Evolutionary conservation across 2,113 vertebrate species (phyloP).

Genomic region (Ammodytes dubius): DNA sequence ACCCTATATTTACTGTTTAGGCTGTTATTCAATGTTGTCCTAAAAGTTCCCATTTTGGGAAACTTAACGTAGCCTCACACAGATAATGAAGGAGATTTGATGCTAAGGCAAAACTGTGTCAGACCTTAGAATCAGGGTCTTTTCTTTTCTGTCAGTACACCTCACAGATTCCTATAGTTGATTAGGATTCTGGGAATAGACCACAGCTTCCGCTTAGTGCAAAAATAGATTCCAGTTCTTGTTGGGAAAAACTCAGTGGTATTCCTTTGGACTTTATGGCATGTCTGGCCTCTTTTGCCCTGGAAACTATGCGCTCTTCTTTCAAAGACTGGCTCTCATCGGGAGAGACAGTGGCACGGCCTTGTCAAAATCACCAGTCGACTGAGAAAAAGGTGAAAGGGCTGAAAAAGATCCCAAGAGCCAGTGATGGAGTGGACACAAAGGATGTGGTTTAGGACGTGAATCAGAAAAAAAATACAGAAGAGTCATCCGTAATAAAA

Average conservation of each 20-base stretch:
- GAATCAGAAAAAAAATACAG: slow-evolving; percentile 20
- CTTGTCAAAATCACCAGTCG: slow-evolving; percentile 77
- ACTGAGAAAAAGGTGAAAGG: slow-evolving; percentile 77
- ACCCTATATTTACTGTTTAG: neutral
- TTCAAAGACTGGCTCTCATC: slow-evolving; percentile 76
- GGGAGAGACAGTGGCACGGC: slow-evolving; percentile 67
- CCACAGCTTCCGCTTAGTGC: neutral
- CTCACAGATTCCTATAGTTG: neutral
- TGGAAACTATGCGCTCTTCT: slow-evolving; percentile 52
- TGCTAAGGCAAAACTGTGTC: neutral
- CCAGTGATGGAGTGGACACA: slow-evolving; percentile 32
- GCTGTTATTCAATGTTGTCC: neutral
- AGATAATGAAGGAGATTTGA: neutral
- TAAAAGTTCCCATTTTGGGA: neutral
- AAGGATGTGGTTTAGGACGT: slow-evolving; percentile 46
- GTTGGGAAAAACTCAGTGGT: slow-evolving; percentile 34
- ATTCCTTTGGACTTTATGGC: slow-evolving; percentile 44
- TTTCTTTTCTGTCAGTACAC: neutral
- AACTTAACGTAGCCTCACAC: neutral
- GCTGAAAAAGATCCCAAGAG: slow-evolving; percentile 53
- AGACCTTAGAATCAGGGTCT: neutral
- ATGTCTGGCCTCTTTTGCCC: slow-evolving; percentile 60
- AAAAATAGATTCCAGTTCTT: slow-evolving; percentile 11
- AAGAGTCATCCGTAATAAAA: slow-evolving; percentile 11
- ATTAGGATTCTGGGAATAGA: slow-evolving; percentile 3